Percentiles rank a stretch among this genome's conserved stretches.
phyloP scores from a whole-genome alignment of 2,888 invertebrate genomes.

The Parascotia fuliginaria region DNA sequence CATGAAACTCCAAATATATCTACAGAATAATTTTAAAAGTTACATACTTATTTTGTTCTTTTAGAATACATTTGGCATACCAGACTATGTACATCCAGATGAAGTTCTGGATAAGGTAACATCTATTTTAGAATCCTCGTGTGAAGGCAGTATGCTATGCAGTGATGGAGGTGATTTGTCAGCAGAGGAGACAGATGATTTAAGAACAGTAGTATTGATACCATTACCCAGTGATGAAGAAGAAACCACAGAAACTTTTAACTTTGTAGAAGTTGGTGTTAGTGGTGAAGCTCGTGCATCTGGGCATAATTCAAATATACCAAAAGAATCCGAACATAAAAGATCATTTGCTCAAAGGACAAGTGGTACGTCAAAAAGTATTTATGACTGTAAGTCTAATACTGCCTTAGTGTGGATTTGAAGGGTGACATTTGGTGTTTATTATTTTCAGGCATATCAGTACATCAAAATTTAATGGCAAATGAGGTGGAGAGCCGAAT shows the following conservation, averaged over 20 bases:
- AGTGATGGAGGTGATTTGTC: neutral
- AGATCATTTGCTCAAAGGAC: neutral
- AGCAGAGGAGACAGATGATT: neutral
- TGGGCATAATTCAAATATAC: neutral
- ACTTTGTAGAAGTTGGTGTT: neutral
- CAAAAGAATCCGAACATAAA: neutral
- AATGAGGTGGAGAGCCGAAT: neutral
- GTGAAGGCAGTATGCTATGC: neutral
- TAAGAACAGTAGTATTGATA: neutral
- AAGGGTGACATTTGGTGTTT: neutral
- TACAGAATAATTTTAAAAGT: neutral
- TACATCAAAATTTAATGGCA: neutral
- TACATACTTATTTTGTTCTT: neutral
- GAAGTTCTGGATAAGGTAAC: slow-evolving; percentile 5
- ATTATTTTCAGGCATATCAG: neutral
- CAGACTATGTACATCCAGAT: slow-evolving; percentile 11
- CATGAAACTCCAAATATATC: neutral
- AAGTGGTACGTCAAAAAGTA: neutral
- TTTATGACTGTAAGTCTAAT: neutral
- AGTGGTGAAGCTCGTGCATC: neutral
- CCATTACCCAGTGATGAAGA: neutral
- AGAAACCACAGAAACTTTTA: neutral
- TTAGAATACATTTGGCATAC: slow-evolving; percentile 8
- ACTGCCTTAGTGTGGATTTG: neutral
- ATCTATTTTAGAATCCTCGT: neutral